Evolutionary conservation across 2,797 vertebrate genomes (phyloP), one percentile per base, ranked within the genome.

Genomic region (Ctenochaetus hawaiiensis): DNA sequence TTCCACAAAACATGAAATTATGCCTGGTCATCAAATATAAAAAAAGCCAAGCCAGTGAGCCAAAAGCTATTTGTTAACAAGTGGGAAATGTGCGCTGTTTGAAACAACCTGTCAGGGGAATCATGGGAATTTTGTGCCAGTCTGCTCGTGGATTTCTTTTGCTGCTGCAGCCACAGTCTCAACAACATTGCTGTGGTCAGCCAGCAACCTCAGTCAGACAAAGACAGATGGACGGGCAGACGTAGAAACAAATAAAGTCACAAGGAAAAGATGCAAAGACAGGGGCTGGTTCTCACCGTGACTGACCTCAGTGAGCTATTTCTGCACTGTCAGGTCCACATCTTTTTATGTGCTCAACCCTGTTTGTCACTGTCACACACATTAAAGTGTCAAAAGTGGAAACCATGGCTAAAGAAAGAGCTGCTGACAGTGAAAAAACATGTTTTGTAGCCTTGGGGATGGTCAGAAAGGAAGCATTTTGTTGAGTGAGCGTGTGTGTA

Each of bases 351-450:
- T 56, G 61, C 69, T 70, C 75, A 61, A 74, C 22, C 58, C 53
- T 64, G 59, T 87, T 88, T 85, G 76, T 85, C 84, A 74, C 73
- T 75, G 77, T 85, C 77, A 72, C 69, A 82, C 71, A 75, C 59
- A 67, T 71, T 77, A 54, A 83, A 78, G 78, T 45, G 67, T 86
- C 80, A 86, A 87, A 87, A 75, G 70, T 57, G 63, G 47, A 77
- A 83, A 78, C 78, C 54, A 5, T 52, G 34, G 59, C 74, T 82
- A 80, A 88, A 88, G 57, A 82, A 67, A 89, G 70, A 90, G 67
- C 39, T 89, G 88, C 83, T 89, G 86, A 89, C 77, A 26, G 67
- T 53, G 14, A 74, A 77, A 81, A 75, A 80, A 77, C n/a, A 78
- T 22, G 56, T 83, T 77, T 81, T 63, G 60, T 23, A 34, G 68